These are phyloP conservation scores for Propithecus coquereli DNA, from an alignment of 2,113 vertebrate genomes.

Conservation along the genomic window DNA sequence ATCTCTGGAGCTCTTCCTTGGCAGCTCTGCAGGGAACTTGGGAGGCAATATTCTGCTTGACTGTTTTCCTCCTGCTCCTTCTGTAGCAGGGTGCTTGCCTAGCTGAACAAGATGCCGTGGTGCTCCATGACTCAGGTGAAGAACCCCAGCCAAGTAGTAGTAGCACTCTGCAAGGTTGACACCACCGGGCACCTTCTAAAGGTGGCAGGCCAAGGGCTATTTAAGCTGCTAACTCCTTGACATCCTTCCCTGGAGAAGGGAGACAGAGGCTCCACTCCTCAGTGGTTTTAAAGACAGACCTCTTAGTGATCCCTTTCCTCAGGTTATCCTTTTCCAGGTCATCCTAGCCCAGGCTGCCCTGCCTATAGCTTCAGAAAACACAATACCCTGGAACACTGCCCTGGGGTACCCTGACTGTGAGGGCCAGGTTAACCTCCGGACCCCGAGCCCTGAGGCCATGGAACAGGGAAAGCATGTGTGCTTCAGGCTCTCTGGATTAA, in stretches of 20 bases:
- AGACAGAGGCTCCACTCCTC: background rate
- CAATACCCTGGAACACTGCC: background rate
- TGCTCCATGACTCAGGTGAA: background rate
- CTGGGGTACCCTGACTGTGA: background rate
- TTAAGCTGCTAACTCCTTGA: background rate
- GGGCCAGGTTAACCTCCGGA: background rate
- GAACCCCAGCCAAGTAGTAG: background rate
- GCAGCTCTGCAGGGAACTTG: background rate
- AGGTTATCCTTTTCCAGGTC: background rate
- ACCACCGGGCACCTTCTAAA: background rate
- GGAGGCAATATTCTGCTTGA: background rate
- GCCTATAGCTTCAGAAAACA: background rate
- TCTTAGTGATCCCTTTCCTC: background rate
- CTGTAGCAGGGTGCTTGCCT: background rate
- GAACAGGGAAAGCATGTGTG: background rate
- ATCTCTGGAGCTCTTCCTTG: background rate
- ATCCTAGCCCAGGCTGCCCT: background rate
- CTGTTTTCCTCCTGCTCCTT: background rate
- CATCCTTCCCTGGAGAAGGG: background rate
- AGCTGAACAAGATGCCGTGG: background rate
- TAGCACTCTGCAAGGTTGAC: background rate
- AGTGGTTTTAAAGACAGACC: background rate
- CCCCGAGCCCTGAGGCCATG: background rate
- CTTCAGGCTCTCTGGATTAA: background rate
- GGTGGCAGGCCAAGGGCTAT: background rate